Evolutionary conservation across 2,888 invertebrate genomes (phyloP), one percentile per base, ranked within the genome.

Genomic region (Diploptera punctata): DNA sequence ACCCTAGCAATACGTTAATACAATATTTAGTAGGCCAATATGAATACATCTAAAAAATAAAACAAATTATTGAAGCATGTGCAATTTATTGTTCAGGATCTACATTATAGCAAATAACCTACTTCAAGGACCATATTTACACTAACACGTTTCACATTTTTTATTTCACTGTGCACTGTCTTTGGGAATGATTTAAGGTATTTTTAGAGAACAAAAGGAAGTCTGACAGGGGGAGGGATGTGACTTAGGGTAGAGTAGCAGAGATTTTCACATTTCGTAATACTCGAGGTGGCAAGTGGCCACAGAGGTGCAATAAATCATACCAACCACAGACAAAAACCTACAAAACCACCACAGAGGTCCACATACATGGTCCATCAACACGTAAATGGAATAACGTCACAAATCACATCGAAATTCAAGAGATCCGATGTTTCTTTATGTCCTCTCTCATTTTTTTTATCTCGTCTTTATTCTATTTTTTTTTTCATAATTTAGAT

Each of bases 241-340:
- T 19, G 54, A 68, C 49, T 49, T 31, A 47, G 26, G n/a, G 52
- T 24, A 52, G 54, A 54, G 31, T 60, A 43, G 69, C 57, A 38
- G 60, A 69, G 69, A 62, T 70, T 70, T 61, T 65, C 70, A 70
- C 61, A 70, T 70, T 70, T 70, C 52, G 47, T 70, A 70, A 70
- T 70, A 70, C 70, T 70, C 70, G 62, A 70, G 70, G 70, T 70
- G 70, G 70, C 70, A 62, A 70, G 62, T 70, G 70, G 62, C 70
- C 70, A 70, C 70, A 70, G 43, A 70, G 62, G 70, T 70, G 61
- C 61, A 16, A 70, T 70, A 70, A 70, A 70, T 70, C 70, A 70
- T 49, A 69, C 5, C 24, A 24, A 43, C 44, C 33, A 16, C 47
- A 31, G 26, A 65, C 65, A 65, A 65, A 65, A 65, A 65, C 44